Evolutionary conservation across 2,113 vertebrate genomes (phyloP), one percentile per base, ranked within the genome.

Genomic region (Macroglossus sobrinus): DNA sequence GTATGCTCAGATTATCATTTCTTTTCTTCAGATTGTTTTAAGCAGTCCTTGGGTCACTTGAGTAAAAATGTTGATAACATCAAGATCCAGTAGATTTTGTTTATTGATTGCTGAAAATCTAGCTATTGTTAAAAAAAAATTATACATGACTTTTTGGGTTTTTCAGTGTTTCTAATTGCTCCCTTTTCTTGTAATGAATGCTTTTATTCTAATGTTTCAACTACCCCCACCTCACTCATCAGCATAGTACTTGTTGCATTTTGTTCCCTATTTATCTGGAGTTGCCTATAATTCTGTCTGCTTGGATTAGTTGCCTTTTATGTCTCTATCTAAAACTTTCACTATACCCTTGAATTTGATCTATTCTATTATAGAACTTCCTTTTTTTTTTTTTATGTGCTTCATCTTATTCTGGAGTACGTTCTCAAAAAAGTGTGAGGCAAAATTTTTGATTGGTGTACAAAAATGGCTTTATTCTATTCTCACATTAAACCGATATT

Each of bases 261-360:
- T 13, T 76, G 45, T 78, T 92, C 26, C 82, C 16, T 91, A 0
- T 75, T 82, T 69, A 35, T 47, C 13, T 81, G 63, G 22, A 89
- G 2, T 92, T 78, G 13, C 38, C 50, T 84, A 6, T 82, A 86
- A 69, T 84, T 66, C 24, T 57, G 61, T 19, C 45, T 93, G 0
- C 55, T 91, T 93, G 71, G 33, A 78, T 35, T 89, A 19, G 14
- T 53, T 87, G 11, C 71, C n/a, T 92, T 97, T 96, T 91, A 64
- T 59, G 11, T 88, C 26, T 96, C 78, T 91, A 79, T 19, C 53
- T 92, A 4, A 19, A 80, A 50, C 76, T 89, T 89, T 88, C 43
- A 59, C 22, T 93, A 19, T 80, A 43, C 28, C 79, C 75, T 94
- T 84, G 22, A 74, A 26, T 87, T 85, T 50, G 10, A 43, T 80